Base-by-base conservation (phyloP, 2,113 vertebrate genomes). In the Archilochus colubris region DNA sequence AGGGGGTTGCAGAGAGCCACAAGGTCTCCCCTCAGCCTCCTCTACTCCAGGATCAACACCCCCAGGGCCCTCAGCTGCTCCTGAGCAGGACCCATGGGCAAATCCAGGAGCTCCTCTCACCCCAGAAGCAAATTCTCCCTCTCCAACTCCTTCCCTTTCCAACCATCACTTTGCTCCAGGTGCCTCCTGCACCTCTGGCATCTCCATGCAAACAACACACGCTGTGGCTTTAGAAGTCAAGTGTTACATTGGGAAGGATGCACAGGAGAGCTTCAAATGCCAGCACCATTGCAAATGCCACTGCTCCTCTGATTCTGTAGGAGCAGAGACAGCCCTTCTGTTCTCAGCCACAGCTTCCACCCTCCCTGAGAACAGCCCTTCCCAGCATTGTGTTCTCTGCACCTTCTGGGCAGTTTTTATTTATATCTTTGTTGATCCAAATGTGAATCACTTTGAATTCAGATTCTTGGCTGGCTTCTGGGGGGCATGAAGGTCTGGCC, bases 351-450 rank as follows among this genome's bases (percentile, higher is more conserved):
- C 66, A 89, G 77, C 59, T 91, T 24, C 40, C 6, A 14, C 64
- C 72, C 70, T 63, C 64, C 62, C 0, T 0, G 58, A 64, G 72
- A 82, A 54, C 82, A 86, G 51, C 43, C 88, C 70, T 85, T 57
- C 82, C 81, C 4, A 82, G 54, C 78, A 69, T 1, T 89, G 86
- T 86, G 81, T 73, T 91, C 86, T 48, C 89, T 76, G 87, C 84
- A 94, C 93, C 94, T 94, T 92, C 87, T 87, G 91, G 89, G 63
- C 55, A 68, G 50, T 50, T 83, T 79, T 79, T 77, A 89, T 94
- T 93, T 92, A 44, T 74, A 91, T 43, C 64, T 63, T 46, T 31
- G 68, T 76, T 70, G 67, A 94, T 94, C 51, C 70, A 69, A 95
- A 92, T 14, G 18, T 0, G 33, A 87, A 79, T 80, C 55, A 18